These are phyloP conservation scores for Mirounga angustirostris DNA, from an alignment of 2,113 vertebrate species.

Conservation along the genomic window DNA sequence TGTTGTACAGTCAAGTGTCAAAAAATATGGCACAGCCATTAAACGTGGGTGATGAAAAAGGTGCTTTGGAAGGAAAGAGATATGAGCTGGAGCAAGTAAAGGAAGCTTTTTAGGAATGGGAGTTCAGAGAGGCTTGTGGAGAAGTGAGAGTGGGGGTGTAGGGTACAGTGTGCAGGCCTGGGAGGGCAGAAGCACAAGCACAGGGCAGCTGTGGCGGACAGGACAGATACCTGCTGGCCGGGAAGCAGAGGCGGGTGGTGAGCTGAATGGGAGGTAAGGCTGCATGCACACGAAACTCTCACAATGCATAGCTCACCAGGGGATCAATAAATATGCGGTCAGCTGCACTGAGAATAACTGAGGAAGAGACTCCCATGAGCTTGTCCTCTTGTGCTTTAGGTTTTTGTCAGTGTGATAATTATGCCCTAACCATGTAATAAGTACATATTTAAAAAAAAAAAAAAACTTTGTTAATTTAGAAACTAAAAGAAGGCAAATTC, in stretches of 20 bases:
- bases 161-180: neutral
- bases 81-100: neutral
- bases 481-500: neutral
- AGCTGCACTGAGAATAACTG: neutral
- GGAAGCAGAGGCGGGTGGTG: neutral
- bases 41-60: neutral
- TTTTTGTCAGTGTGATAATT: conserved; percentile 41
- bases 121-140: neutral
- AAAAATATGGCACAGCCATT: neutral
- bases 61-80: neutral
- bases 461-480: conserved; percentile 49
- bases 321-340: neutral
- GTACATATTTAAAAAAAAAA: neutral
- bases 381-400: neutral
- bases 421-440: neutral
- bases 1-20: neutral
- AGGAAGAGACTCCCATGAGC: neutral
- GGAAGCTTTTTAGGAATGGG: neutral
- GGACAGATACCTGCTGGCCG: neutral
- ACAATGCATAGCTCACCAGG: neutral
- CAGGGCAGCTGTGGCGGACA: too few species aligned
- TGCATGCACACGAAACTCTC: neutral
- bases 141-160: neutral
- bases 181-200: neutral
- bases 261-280: neutral